These are phyloP conservation scores for Gavialis gangeticus DNA, from an alignment of 2,113 vertebrate species.

Conservation along the genomic window DNA sequence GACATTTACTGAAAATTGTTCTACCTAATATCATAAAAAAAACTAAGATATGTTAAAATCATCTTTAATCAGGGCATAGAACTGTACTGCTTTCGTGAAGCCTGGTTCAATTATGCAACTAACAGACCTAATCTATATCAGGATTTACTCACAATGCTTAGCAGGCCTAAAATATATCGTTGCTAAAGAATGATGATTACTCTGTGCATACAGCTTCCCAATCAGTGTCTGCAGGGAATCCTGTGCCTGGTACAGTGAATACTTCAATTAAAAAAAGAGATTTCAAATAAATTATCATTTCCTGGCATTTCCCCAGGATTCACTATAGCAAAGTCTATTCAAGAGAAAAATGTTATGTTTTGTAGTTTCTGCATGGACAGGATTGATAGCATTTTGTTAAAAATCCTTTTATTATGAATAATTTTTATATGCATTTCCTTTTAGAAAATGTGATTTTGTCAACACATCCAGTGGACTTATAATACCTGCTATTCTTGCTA, in stretches of 20 bases:
- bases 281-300: not conserved
- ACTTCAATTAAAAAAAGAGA: constrained; percentile 11
- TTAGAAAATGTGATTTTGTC: constrained; percentile 36
- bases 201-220: not conserved
- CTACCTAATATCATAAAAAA: not conserved
- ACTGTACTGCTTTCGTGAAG: not conserved
- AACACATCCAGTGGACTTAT: not conserved
- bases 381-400: not conserved
- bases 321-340: not conserved
- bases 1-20: not conserved
- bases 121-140: not conserved
- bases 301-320: constrained; percentile 35
- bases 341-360: constrained; percentile 15
- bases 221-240: constrained; percentile 19
- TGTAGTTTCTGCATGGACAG: not conserved
- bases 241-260: not conserved
- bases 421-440: not conserved
- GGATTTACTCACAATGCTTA: not conserved
- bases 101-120: not conserved
- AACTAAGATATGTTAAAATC: not conserved
- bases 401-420: constrained; percentile 1
- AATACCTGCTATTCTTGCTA: constrained; percentile 14
- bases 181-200: not conserved
- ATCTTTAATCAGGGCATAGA: not conserved
- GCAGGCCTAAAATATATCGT: not conserved